Evolutionary conservation across 2,888 invertebrate genomes (phyloP).

Genomic region (Microctonus brassicae): DNA sequence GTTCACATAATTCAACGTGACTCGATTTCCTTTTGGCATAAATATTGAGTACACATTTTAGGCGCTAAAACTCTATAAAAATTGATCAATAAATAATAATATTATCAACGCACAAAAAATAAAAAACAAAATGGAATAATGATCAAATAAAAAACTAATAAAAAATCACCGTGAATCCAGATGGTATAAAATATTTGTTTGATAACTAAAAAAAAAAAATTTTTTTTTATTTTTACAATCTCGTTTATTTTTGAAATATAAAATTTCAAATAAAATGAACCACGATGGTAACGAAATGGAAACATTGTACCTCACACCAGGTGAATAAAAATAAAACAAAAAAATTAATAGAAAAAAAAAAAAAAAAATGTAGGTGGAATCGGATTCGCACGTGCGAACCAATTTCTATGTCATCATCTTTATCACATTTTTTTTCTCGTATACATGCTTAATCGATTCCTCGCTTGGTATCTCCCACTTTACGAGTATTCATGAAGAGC

Average conservation of each 20-base stretch:
- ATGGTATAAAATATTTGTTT: not conserved
- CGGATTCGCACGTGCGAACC: slow-evolving; percentile 4
- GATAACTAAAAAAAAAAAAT: not conserved
- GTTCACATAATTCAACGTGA: slow-evolving; percentile 44
- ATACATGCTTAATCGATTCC: not conserved
- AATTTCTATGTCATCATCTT: slow-evolving; percentile 18
- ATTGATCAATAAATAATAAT: not conserved
- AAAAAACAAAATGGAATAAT: not conserved
- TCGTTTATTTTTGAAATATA: not conserved
- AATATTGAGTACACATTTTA: not conserved
- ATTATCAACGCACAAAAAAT: not conserved
- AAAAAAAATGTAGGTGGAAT: slow-evolving; percentile 10
- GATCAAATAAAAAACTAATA: not conserved
- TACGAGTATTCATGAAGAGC: not conserved
- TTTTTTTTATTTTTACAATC: not conserved
- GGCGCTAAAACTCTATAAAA: not conserved
- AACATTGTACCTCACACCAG: not conserved
- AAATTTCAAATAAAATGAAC: not conserved
- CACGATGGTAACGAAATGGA: not conserved
- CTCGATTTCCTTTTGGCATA: slow-evolving; percentile 42
- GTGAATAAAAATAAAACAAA: not conserved
- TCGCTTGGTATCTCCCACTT: not conserved
- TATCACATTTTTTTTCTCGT: not conserved
- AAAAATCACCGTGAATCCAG: not conserved
- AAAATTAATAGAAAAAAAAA: not conserved